Conservation (phyloP, 2,888 invertebrate genomes). For the Nymphalis polychloros region DNA sequence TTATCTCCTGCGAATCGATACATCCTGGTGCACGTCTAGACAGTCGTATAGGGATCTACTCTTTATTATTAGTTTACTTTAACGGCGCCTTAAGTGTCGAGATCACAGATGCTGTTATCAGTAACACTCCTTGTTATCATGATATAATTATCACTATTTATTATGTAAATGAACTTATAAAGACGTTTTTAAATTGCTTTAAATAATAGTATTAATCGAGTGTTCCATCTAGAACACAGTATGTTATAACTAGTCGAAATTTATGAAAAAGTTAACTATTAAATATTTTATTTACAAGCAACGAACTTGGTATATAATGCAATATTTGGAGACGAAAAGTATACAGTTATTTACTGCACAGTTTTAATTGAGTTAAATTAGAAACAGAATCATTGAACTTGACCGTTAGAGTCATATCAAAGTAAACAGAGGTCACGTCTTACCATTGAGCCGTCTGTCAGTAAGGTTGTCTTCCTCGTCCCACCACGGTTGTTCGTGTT, state of each 20-base stretch:
- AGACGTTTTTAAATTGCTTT: not conserved
- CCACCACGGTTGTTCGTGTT: slow-evolving; percentile 72
- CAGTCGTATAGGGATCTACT: slow-evolving; percentile 50
- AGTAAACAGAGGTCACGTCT: slow-evolving; percentile 39
- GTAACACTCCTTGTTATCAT: slow-evolving; percentile 17
- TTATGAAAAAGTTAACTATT: not conserved
- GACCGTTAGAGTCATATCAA: slow-evolving; percentile 5
- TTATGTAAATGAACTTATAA: slow-evolving; percentile 4
- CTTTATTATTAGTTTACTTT: slow-evolving; percentile 25
- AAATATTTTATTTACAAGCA: not conserved
- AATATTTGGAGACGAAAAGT: not conserved
- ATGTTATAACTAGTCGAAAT: not conserved
- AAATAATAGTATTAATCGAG: too few species aligned
- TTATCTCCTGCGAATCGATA: slow-evolving; percentile 65
- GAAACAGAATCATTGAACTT: slow-evolving; percentile 18
- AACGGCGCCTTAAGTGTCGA: slow-evolving; percentile 21
- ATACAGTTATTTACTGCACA: not conserved
- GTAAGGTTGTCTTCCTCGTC: slow-evolving; percentile 75
- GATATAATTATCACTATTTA: slow-evolving; percentile 14
- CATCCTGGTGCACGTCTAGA: slow-evolving; percentile 63
- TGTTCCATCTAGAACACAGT: too few species aligned
- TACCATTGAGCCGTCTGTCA: slow-evolving; percentile 71
- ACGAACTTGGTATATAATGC: not conserved
- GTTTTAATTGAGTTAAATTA: not conserved
- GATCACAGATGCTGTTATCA: slow-evolving; percentile 16